phyloP scores from a whole-genome alignment of 1,140 invertebrate genomes.

The Lamellibrachia luymesi region DNA sequence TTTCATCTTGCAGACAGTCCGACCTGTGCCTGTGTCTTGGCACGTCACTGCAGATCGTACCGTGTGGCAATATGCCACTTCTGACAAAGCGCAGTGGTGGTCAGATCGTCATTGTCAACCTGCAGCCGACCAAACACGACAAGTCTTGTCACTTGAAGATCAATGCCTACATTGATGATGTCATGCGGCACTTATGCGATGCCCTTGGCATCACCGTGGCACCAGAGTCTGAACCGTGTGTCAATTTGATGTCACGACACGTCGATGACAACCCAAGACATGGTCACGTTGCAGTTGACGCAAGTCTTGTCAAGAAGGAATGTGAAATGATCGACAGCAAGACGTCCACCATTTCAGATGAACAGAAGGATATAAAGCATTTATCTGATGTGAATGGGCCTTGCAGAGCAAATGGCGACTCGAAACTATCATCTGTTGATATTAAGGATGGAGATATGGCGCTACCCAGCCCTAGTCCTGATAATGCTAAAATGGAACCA shows the following conservation, averaged over 20 bases:
- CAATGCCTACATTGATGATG: constrained; percentile 83
- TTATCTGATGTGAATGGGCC: neutral
- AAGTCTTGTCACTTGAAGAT: constrained; percentile 88
- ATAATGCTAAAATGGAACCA: neutral
- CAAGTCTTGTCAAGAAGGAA: neutral
- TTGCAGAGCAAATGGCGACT: neutral
- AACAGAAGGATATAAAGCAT: neutral
- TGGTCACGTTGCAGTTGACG: neutral
- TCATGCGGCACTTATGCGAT: constrained; percentile 68
- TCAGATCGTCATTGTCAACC: constrained; percentile 90
- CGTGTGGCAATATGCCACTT: constrained; percentile 91
- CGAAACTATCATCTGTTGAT: neutral
- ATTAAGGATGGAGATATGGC: neutral
- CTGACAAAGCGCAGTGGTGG: constrained; percentile 83
- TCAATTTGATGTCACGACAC: neutral
- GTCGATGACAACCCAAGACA: neutral
- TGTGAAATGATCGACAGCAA: neutral
- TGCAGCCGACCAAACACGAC: constrained; percentile 96
- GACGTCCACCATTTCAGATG: neutral
- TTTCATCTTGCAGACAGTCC: constrained; percentile 66
- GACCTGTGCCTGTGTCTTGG: constrained; percentile 93
- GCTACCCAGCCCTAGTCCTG: neutral
- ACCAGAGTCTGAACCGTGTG: neutral
- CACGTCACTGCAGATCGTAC: constrained; percentile 95
- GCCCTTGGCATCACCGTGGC: neutral